A percentile compares a stretch with the other conserved stretches of the same genome.
Evolutionary conservation across 2,888 invertebrate genomes (phyloP).

Genomic region (Nephrocerus scutellatus): DNA sequence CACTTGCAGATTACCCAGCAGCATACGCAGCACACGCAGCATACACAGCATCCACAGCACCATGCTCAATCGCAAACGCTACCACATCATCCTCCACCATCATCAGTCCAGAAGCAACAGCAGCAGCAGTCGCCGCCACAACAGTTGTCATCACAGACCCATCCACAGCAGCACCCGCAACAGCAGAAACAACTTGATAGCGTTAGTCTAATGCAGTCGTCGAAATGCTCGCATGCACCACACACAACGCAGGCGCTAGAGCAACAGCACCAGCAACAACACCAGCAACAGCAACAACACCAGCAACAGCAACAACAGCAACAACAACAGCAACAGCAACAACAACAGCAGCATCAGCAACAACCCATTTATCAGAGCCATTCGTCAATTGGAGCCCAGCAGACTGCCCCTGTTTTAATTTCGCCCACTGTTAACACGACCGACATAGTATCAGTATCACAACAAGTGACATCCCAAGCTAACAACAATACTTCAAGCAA

Average conservation of each 20-base stretch:
- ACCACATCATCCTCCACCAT: conserved; percentile 20
- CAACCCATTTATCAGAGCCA: conserved; percentile 18
- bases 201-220: conserved; percentile 7
- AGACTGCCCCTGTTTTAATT: conserved; percentile 17
- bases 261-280: conserved; percentile 11
- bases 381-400: conserved; percentile 13
- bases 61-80: conserved; percentile 23
- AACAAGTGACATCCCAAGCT: conserved; percentile 9
- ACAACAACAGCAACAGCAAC: conserved; percentile 23
- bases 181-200: conserved; percentile 16
- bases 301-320: conserved; percentile 27
- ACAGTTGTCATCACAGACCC: conserved; percentile 14
- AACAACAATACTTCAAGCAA: conserved; percentile 12
- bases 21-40: conserved; percentile 31
- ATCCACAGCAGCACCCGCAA: too few species aligned
- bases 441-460: conserved; percentile 10
- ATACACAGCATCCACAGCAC: conserved; percentile 26
- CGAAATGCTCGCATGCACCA: too few species aligned
- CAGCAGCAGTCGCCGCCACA: conserved; percentile 33
- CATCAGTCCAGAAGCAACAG: conserved; percentile 23
- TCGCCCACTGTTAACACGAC: conserved; percentile 15
- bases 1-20: conserved; percentile 19
- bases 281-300: conserved; percentile 2
- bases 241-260: too few species aligned
- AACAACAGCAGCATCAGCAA: conserved; percentile 22